A percentile compares a stretch with the other conserved stretches of the same genome.
These are phyloP conservation scores for Abscondita cerata DNA, from an alignment of 2,888 invertebrate species.

Conservation along the genomic window DNA sequence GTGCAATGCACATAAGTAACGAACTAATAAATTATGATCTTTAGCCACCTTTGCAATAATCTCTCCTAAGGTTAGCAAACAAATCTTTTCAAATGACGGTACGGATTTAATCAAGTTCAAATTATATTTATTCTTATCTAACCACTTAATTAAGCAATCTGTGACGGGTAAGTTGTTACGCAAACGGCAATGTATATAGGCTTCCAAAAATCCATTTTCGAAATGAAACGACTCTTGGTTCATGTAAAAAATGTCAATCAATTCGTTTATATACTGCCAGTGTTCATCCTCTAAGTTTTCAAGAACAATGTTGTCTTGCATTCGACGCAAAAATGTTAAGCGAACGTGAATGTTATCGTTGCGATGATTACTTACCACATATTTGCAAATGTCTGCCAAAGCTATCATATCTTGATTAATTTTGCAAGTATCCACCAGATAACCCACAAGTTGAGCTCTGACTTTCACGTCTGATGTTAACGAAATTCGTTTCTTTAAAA, in stretches of 20 bases:
- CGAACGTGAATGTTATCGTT: constrained; percentile 14
- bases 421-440: constrained; percentile 24
- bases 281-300: constrained; percentile 12
- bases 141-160: constrained; percentile 6
- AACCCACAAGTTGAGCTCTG: constrained; percentile 8
- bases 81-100: constrained; percentile 15
- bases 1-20: constrained; percentile 9
- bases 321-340: neutral
- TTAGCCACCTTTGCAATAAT: neutral
- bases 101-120: constrained; percentile 5
- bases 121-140: neutral
- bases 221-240: constrained; percentile 12
- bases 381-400: constrained; percentile 11
- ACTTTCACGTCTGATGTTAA: constrained; percentile 5
- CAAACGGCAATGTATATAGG: constrained; percentile 14
- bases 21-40: neutral
- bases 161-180: constrained; percentile 11
- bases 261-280: constrained; percentile 16
- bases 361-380: constrained; percentile 10
- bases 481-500: constrained; percentile 10
- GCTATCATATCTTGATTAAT: constrained; percentile 13
- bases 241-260: constrained; percentile 7
- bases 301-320: constrained; percentile 1
- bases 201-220: neutral
- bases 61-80: constrained; percentile 14